Evolutionary conservation across 2,797 vertebrate genomes (phyloP).

Genomic region (Echeneis naucrates): DNA sequence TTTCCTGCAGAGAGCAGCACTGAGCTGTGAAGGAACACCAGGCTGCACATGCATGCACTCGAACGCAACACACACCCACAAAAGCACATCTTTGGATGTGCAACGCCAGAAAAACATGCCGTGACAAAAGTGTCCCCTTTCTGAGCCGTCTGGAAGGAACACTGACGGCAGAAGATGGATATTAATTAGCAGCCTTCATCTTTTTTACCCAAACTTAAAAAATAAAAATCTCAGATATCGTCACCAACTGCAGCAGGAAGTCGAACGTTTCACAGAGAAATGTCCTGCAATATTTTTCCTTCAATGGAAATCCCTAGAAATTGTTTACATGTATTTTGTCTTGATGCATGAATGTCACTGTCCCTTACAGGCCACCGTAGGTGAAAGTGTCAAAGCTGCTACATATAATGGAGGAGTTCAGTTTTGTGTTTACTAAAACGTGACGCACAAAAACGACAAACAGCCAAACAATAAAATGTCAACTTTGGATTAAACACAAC

Average conservation of each 20-base stretch:
- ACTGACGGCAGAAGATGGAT: background rate
- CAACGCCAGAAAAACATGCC: too few relatives aligned
- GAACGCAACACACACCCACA: background rate
- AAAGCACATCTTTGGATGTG: background rate
- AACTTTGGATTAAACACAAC: background rate
- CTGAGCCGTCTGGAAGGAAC: background rate
- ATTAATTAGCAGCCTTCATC: conserved; percentile 16
- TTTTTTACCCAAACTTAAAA: conserved; percentile 13
- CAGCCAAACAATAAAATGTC: too few relatives aligned
- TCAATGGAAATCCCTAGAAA: background rate
- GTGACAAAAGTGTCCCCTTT: too few relatives aligned
- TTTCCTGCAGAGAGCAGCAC: conserved; percentile 68
- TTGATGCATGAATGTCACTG: background rate
- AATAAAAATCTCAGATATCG: background rate
- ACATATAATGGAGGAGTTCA: background rate
- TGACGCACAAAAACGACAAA: background rate
- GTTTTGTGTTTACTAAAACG: background rate
- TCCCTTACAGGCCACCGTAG: conserved; percentile 5
- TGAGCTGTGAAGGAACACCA: conserved; percentile 41
- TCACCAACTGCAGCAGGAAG: conserved; percentile 1
- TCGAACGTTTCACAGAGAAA: background rate
- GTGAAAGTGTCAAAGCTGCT: background rate
- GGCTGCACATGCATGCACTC: conserved; percentile 13
- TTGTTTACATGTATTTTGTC: too few relatives aligned
- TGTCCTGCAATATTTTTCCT: background rate